phyloP scores from a whole-genome alignment of 2,113 vertebrate genomes.

The Ptilorrhoa leucosticta region DNA sequence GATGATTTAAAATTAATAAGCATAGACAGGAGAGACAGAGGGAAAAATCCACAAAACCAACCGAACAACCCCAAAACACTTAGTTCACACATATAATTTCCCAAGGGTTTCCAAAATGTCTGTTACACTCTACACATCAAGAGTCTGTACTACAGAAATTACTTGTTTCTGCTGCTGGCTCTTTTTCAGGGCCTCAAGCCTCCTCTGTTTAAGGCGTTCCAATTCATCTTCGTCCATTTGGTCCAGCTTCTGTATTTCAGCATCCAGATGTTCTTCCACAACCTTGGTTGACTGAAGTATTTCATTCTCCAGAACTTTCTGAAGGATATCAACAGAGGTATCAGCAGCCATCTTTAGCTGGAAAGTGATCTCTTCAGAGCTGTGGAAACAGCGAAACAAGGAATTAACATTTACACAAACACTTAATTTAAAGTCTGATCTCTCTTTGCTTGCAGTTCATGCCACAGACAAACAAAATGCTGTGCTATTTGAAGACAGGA shows the following conservation, averaged over 20 bases:
- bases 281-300: conserved; percentile 84
- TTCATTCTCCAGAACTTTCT: conserved; percentile 87
- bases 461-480: background rate
- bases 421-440: background rate
- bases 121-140: background rate
- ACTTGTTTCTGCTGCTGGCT: conserved; percentile 97
- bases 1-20: background rate
- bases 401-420: background rate
- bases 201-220: conserved; percentile 87
- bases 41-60: background rate
- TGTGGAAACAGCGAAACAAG: background rate
- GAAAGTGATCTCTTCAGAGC: background rate
- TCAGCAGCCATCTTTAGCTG: conserved; percentile 79
- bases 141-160: background rate
- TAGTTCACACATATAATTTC: background rate
- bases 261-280: conserved; percentile 89
- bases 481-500: background rate
- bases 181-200: conserved; percentile 89
- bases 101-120: background rate
- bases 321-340: conserved; percentile 79
- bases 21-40: background rate
- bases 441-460: background rate
- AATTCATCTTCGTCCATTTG: conserved; percentile 92
- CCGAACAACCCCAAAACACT: background rate
- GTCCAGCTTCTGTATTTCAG: conserved; percentile 86